These are phyloP conservation scores for Conopomorpha cramerella DNA, from an alignment of 1,140 invertebrate genomes.

Conservation along the genomic window DNA sequence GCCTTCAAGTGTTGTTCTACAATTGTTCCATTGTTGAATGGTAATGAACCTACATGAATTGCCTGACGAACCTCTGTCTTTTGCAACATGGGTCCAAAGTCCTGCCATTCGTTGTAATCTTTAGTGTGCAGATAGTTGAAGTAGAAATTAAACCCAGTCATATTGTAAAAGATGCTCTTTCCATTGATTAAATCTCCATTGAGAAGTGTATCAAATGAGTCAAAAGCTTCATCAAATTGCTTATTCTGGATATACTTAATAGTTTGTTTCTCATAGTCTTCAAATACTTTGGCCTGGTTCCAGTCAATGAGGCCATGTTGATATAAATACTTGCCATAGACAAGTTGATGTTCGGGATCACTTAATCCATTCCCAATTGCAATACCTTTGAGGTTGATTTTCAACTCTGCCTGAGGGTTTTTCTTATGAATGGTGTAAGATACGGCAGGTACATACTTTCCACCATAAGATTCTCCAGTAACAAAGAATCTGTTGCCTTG, in stretches of 20 bases:
- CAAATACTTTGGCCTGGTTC: constrained; percentile 66
- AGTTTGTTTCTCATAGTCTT: constrained; percentile 62
- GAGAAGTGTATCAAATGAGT: constrained; percentile 73
- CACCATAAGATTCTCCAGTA: constrained; percentile 87
- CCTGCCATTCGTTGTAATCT: constrained; percentile 46
- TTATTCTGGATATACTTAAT: constrained; percentile 63
- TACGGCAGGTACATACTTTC: constrained; percentile 82
- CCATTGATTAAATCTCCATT: constrained; percentile 69
- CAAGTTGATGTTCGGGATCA: constrained; percentile 79
- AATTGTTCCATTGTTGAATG: constrained; percentile 65
- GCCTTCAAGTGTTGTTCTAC: constrained; percentile 72
- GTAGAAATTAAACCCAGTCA: constrained; percentile 78
- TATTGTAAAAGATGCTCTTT: constrained; percentile 74
- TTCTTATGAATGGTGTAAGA: constrained; percentile 75
- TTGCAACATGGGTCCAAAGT: constrained; percentile 63
- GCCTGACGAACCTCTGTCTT: constrained; percentile 65
- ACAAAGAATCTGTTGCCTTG: constrained; percentile 74
- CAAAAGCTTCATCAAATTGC: constrained; percentile 68
- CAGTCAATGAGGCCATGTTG: constrained; percentile 79
- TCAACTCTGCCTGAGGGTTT: constrained; percentile 52
- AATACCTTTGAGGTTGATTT: constrained; percentile 73
- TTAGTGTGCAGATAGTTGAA: constrained; percentile 76
- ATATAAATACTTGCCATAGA: constrained; percentile 83
- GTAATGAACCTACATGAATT: constrained; percentile 82
- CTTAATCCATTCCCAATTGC: constrained; percentile 86